A percentile compares a stretch with the other conserved stretches of the same genome.
These are phyloP conservation scores for Aurelia aurita complex sp. Pacific DNA, from an alignment of 30 jellyfish, hydroid and myxozoan species.

Conservation along the genomic window DNA sequence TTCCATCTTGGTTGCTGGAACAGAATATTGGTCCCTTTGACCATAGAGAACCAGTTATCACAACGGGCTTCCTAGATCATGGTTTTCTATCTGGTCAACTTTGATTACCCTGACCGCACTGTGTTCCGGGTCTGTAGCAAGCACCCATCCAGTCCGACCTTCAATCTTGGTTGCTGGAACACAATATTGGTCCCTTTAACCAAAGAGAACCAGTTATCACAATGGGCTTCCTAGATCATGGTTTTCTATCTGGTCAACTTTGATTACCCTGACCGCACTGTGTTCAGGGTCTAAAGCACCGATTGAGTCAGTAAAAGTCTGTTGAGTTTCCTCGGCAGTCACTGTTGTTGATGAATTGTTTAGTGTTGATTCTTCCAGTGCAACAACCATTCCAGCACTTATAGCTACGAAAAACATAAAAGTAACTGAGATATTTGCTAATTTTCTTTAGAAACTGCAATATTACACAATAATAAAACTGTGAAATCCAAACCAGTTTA, in stretches of 20 bases:
- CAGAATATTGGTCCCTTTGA: too few species aligned
- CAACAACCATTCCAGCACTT: conserved; percentile 47
- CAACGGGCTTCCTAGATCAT: conserved; percentile 60
- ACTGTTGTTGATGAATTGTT: conserved; percentile 13
- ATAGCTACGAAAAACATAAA: conserved; percentile 36
- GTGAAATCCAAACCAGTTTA: too few species aligned
- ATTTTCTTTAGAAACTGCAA: too few species aligned
- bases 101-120: conserved; percentile 54
- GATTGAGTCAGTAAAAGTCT: conserved; percentile 2
- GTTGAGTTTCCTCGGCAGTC: conserved; percentile 1
- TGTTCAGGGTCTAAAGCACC: conserved; percentile 30
- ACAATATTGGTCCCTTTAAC: too few species aligned
- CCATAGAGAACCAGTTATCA: neutral
- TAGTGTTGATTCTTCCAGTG: conserved; percentile 29
- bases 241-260: conserved; percentile 51
- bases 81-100: conserved; percentile 46
- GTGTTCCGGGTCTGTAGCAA: conserved; percentile 4
- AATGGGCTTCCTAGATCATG: conserved; percentile 64
- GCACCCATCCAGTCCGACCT: conserved; percentile 14
- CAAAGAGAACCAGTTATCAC: neutral
- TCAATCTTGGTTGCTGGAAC: too few species aligned
- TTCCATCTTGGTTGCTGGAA: too few species aligned
- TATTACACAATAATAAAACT: too few species aligned
- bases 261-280: conserved; percentile 51
- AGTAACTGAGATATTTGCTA: too few species aligned